Base-by-base conservation (phyloP, 2,888 invertebrate species). In the Craniophora ligustri region DNA sequence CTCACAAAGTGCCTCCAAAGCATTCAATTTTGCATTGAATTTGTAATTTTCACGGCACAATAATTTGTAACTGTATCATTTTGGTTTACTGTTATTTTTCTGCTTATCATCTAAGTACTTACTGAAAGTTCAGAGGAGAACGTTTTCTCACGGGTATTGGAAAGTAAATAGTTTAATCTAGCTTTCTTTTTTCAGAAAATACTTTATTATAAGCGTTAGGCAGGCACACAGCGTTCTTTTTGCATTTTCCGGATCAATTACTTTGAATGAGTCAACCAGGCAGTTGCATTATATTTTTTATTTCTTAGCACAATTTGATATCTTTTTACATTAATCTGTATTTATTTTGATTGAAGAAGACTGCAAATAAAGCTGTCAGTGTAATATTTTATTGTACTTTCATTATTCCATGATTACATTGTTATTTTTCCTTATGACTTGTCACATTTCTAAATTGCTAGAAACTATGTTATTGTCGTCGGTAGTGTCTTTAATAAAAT, bases 21-120 rank as follows among this genome's bases (percentile, higher is more conserved):
- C 88, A 88, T 89, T 87, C 82, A 87, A 90, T 90, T 91, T 89
- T 86, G 89, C 91, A 90, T 91, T 89, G 85, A 89, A 88, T 88
- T 87, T 84, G 83, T 89, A 86, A 91, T 93, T 92, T 92, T 82
- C 86, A 91, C 91, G 92, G 90, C 88, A 91, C 90, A 89, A 87
- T 91, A 90, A 90, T 87, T 92, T 86, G 79, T 91, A 92, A 92
- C 92, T 87, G 92, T 92, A 84, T 75, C 73, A 75, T 76, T 82
- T 84, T 78, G 79, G 72, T 85, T 86, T 87, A 89, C 86, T 77
- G 86, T 86, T 89, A 89, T 88, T 76, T 90, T 88, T 85, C 75
- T 78, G 70, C 73, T 63, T 67, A 48, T 63, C 54, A 50, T 74
- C 75, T 67, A 76, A 75, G 72, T 75, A 78, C 72, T 67, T 72